Base-by-base conservation (phyloP, 2,888 invertebrate genomes). In the Omphaloscelis lunosa region DNA sequence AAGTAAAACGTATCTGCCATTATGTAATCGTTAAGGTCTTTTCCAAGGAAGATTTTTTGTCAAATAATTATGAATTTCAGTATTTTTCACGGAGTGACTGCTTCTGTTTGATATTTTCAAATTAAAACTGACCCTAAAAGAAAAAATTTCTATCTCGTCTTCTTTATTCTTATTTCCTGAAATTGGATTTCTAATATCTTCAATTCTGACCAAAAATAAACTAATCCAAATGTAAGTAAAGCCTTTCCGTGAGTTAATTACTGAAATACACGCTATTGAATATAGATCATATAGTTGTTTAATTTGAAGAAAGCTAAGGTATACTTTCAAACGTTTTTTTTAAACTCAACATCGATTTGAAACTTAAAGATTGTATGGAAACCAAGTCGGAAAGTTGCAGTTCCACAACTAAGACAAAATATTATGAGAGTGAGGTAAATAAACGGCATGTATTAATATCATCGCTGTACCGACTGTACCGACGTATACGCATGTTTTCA, bases 401-500 rank as follows among this genome's bases (percentile, higher is more conserved):
- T 8, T 58, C 17, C 17, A 58, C 58, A 29, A 29, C 8, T 8
- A 58, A 27, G 7, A 59, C 29, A 59, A 65, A 53, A 76, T 39
- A 27, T 73, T 17, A 39, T 8, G n/a, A 39, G 20, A 59, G 29
- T 53, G 23, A 65, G 34, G 20, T 48, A 48, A 59, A 34, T 48
- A 48, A 59, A 34, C 7, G 20, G n/a, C 76, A 23, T n/a, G 23
- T 45, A 15, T 11, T 17, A 15, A 56, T 29, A 73, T 27, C 12
- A 20, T 17, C 56, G 20, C 20, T 12, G 23, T 27, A 20, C 39
- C 29, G 53, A n/a, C 53, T 5, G 11, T 4, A 76, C 17, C n/a
- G 48, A 58, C 48, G n/a, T 20, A 9, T 7, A 41, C 29, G 56
- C 41, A 79, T 79, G 69, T 77, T 79, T 51, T 79, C 69, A 78